Base-by-base conservation (phyloP, 2,888 invertebrate species). In the Orthosia cruda region DNA sequence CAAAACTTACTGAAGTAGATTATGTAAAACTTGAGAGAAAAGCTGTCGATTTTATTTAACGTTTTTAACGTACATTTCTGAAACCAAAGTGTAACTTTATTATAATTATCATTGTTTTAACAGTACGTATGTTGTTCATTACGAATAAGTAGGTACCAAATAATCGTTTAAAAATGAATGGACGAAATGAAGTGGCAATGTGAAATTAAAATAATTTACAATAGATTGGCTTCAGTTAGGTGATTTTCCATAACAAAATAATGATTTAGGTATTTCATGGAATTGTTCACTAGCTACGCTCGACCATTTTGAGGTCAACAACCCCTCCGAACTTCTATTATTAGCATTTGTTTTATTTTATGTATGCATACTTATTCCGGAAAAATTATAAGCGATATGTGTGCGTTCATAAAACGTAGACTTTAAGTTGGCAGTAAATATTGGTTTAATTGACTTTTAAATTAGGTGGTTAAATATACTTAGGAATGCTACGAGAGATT, bases 211-310 rank as follows among this genome's bases (percentile, higher is more conserved):
- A 66, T 49, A 62, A 47, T 64, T 76, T 57, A 58, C 23, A 63
- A 70, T 58, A 63, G 54, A 71, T 71, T 77, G 26, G 58, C 50
- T 75, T 82, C 70, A 70, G 67, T 70, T 69, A 57, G 12, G 55
- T 73, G 54, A 67, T 74, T 71, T 74, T 72, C 64, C 65, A 84
- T 78, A 72, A n/a, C 66, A 59, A 79, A 77, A 74, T 77, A 81
- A 84, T 71, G 58, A 73, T 79, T 77, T 85, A 71, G 74, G 66
- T 77, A 78, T 77, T 82, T 77, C 67, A 84, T 85, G 67, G 78
- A 82, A 72, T 77, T 74, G 75, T 80, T 82, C 77, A 80, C 67
- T 54, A 54, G 74, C 80, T 73, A 81, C 73, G 80, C 58, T 81
- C 74, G 65, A 83, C 67, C 61, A 71, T 71, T 69, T 66, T 11